A percentile compares a stretch with the other conserved stretches of the same genome.
phyloP scores from a whole-genome alignment of 2,888 invertebrate species.

The Sesia apiformis region DNA sequence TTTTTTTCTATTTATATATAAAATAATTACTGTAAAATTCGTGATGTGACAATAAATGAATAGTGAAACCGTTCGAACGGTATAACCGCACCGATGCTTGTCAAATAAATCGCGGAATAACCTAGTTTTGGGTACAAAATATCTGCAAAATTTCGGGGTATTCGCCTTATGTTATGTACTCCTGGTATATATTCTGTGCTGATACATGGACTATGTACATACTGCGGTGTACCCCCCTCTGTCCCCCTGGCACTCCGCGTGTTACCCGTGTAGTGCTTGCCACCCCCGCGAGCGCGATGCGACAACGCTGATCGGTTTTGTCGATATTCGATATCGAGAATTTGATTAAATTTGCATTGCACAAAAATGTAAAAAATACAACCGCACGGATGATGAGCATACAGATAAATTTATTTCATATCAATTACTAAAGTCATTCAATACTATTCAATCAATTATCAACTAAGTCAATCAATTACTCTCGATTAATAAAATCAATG shows the following conservation, averaged over 20 bases:
- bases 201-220: constrained; percentile 65
- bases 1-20: no score
- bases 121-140: constrained; percentile 72
- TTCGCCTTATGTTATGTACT: constrained; percentile 50
- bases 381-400: no score
- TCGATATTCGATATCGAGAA: constrained; percentile 41
- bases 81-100: neutral
- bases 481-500: no score
- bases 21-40: neutral
- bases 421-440: no score
- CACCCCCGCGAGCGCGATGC: constrained; percentile 56
- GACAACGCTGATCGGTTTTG: constrained; percentile 20
- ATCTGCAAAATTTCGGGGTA: constrained; percentile 71
- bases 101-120: constrained; percentile 60
- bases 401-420: no score
- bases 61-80: neutral
- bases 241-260: constrained; percentile 35
- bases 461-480: no score
- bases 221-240: constrained; percentile 28
- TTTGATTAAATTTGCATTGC: no score
- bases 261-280: constrained; percentile 51
- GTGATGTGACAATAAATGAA: neutral
- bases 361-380: no score
- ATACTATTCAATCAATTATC: no score
- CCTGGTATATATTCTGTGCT: constrained; percentile 42